Evolutionary conservation across 1,140 invertebrate species (phyloP).

Genomic region (Nasonia giraulti): DNA sequence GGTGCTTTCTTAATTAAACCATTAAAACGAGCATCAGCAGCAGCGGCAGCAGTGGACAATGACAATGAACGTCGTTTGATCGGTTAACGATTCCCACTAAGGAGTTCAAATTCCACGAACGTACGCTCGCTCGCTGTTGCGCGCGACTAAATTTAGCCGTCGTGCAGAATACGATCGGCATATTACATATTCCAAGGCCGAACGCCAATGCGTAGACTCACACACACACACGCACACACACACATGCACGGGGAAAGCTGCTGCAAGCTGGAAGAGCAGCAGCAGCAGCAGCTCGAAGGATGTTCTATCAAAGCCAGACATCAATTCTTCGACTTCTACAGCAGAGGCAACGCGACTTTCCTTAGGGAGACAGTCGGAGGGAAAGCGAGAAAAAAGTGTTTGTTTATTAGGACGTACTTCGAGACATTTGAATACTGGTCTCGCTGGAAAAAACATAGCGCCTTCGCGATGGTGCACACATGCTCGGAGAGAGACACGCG

Average conservation of each 20-base stretch:
- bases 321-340: slow-evolving; percentile 12
- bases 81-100: slow-evolving; percentile 43
- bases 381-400: slow-evolving; percentile 15
- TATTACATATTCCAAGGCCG: slow-evolving; percentile 52
- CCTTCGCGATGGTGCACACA: background rate
- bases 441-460: background rate
- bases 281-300: slow-evolving; percentile 1
- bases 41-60: slow-evolving; percentile 7
- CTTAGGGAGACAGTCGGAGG: background rate
- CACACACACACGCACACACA: background rate
- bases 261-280: background rate
- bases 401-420: slow-evolving; percentile 17
- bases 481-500: background rate
- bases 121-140: background rate
- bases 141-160: slow-evolving; percentile 45
- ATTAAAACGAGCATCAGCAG: slow-evolving; percentile 16
- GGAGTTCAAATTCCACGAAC: slow-evolving; percentile 44
- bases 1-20: slow-evolving; percentile 40
- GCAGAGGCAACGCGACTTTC: background rate
- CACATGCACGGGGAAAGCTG: background rate
- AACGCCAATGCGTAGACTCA: background rate
- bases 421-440: slow-evolving; percentile 14
- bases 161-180: slow-evolving; percentile 25
- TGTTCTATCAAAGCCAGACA: slow-evolving; percentile 44
- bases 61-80: slow-evolving; percentile 34